Evolutionary conservation across 2,797 vertebrate species (phyloP).

Genomic region (Myotis myotis): DNA sequence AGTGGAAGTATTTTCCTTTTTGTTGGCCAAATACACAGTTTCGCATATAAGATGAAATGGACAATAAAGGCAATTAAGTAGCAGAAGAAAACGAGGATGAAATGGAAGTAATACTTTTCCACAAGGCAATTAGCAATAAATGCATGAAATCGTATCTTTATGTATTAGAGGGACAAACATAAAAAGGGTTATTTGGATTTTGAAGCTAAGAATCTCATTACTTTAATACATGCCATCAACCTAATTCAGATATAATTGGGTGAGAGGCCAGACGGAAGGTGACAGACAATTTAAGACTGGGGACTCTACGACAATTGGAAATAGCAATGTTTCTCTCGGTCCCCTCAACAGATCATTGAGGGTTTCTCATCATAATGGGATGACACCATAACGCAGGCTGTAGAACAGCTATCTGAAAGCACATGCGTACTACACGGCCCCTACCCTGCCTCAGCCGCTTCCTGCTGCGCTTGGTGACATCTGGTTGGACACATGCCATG

Average conservation of each 20-base stretch:
- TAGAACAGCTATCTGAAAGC: neutral
- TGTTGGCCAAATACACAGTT: slow-evolving; percentile 38
- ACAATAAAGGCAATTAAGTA: neutral
- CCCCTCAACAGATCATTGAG: neutral
- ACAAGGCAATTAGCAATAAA: neutral
- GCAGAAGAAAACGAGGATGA: neutral
- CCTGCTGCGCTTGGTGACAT: neutral
- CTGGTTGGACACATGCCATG: neutral
- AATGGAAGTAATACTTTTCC: neutral
- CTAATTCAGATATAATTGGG: neutral
- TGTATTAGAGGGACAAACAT: neutral
- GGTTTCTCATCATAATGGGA: neutral
- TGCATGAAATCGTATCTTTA: neutral
- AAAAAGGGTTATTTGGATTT: neutral
- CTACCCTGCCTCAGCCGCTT: neutral
- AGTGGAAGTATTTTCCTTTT: neutral
- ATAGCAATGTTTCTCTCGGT: neutral
- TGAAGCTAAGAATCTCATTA: slow-evolving; percentile 4
- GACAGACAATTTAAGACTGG: neutral
- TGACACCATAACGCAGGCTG: neutral
- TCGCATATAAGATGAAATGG: neutral
- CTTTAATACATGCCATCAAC: neutral
- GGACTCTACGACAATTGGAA: neutral
- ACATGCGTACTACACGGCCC: neutral
- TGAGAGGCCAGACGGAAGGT: neutral